Conservation (phyloP, 92 coral and sea anemone genomes). For the Siderastrea radians region DNA sequence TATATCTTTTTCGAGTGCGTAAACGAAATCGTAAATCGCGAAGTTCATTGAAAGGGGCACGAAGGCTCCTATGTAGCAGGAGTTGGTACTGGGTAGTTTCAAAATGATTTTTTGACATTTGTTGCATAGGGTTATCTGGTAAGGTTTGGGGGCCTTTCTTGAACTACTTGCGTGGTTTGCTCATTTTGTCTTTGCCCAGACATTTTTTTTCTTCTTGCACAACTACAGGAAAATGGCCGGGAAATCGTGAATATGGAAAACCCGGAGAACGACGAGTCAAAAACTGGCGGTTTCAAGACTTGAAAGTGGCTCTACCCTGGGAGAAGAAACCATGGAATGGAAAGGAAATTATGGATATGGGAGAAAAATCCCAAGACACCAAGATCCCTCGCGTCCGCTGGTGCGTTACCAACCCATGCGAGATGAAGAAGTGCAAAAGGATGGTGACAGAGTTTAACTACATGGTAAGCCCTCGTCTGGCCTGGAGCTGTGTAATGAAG, state of each 20-base stretch:
- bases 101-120: no score
- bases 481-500: constrained; percentile 67
- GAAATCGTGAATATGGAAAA: neutral
- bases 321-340: neutral
- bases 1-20: no score
- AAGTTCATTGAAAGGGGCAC: no score
- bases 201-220: neutral
- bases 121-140: no score
- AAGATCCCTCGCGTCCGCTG: constrained; percentile 43
- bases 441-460: constrained; percentile 71
- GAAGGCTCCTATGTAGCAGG: no score
- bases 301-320: neutral
- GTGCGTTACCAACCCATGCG: constrained; percentile 59
- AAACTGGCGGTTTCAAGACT: constrained; percentile 3
- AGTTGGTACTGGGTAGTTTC: no score
- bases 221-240: neutral
- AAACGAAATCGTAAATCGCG: no score
- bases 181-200: neutral
- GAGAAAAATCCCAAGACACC: neutral
- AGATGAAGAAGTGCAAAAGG: constrained; percentile 67
- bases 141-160: no score
- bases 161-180: no score
- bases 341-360: neutral
- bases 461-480: constrained; percentile 36
- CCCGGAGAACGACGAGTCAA: neutral